Base-by-base conservation (phyloP, 2,888 invertebrate species). In the Phragmatobia fuliginosa region DNA sequence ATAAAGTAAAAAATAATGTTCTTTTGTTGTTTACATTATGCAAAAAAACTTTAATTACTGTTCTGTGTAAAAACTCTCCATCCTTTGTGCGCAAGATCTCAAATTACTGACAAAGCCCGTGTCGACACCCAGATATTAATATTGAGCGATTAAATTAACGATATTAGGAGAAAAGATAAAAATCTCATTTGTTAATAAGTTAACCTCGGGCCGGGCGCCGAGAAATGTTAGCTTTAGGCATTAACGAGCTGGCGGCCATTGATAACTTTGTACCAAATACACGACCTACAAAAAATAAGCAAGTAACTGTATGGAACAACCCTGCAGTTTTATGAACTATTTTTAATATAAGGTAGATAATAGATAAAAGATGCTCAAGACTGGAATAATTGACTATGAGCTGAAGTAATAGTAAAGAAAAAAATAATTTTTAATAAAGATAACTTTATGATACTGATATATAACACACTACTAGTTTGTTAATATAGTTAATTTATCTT, bases 131-230 rank as follows among this genome's bases (percentile, higher is more conserved):
- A 61, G 65, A 69, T 62, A 65, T 64, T 71, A 75, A 79, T 76
- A 83, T 75, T 72, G 76, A 81, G 82, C 78, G 80, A 82, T 80
- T 73, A 84, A 83, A 80, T 83, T 84, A 81, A 83, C 80, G 80
- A 83, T 79, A 84, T 81, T 82, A 82, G 77, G 67, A 75, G 65
- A 66, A 38, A 62, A 82, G 87, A 87, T 87, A 87, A 89, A 88
- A 88, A 87, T 83, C 85, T 82, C 85, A 89, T 89, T 89, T 87
- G 82, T 77, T 88, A 89, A 88, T 88, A 85, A 85, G 80, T 70
- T 52, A 64, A 74, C 81, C 76, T 80, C 80, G 81, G 79, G 66
- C 31, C 49, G 63, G 49, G n/a, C 10, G 59, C 21, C 59, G 59
- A 31, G 69, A 71, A 73, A 74, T 73, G 76, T 73, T 71, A 74